Conservation (phyloP, 2,888 invertebrate genomes). For the Pecten maximus region DNA sequence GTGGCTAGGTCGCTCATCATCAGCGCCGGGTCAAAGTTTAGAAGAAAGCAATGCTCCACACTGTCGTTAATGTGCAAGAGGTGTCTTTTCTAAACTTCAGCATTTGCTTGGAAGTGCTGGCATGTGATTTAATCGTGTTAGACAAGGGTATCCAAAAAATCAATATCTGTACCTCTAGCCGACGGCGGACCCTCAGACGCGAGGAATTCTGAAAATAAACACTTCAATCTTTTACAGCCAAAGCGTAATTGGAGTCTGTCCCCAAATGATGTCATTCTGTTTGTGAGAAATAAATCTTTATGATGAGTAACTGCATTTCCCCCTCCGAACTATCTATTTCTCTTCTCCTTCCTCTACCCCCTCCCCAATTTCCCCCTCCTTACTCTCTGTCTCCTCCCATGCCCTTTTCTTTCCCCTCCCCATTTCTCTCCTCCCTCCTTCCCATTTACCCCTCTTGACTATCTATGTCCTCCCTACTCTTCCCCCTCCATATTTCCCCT, state of each 20-base stretch:
- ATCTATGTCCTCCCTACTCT: too few relatives aligned
- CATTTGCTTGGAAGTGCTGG: neutral
- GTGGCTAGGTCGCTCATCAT: neutral
- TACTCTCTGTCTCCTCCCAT: too few relatives aligned
- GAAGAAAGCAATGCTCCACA: neutral
- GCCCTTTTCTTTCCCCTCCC: too few relatives aligned
- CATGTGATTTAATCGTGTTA: constrained; percentile 26
- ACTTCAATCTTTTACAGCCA: constrained; percentile 22
- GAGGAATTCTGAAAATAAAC: neutral
- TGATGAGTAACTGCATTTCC: neutral
- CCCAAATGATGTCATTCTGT: constrained; percentile 11
- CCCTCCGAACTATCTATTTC: neutral
- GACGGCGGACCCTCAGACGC: neutral
- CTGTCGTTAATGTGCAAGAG: constrained; percentile 1
- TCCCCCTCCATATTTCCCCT: neutral
- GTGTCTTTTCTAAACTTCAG: constrained; percentile 6
- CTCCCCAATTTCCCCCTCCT: neutral
- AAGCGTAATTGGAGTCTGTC: neutral
- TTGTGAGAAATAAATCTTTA: neutral
- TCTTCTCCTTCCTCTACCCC: neutral
- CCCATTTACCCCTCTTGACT: too few relatives aligned
- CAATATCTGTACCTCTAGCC: constrained; percentile 21
- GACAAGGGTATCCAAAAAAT: constrained; percentile 18
- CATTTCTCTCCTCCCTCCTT: neutral
- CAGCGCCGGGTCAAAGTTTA: neutral